These are phyloP conservation scores for Teleogryllus oceanicus DNA, from an alignment of 2,888 invertebrate species.

Conservation along the genomic window DNA sequence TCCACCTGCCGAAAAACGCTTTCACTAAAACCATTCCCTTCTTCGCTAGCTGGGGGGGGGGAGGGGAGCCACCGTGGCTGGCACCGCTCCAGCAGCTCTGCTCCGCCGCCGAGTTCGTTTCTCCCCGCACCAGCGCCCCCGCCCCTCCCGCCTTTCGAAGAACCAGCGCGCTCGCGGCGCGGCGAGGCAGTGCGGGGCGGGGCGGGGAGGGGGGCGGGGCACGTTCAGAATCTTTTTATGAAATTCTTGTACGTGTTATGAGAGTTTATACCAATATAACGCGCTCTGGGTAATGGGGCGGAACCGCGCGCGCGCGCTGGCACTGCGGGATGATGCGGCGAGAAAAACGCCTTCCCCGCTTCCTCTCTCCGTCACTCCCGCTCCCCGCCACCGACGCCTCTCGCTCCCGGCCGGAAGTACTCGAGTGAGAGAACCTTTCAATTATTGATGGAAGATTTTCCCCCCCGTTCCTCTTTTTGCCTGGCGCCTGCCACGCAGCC, in stretches of 20 bases:
- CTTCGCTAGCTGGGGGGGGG: no score
- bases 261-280: constrained; percentile 32
- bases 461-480: not conserved
- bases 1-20: no score
- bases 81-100: no score
- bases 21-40: no score
- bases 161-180: not conserved
- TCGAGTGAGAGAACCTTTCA: constrained; percentile 10
- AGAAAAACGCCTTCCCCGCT: no score
- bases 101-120: no score
- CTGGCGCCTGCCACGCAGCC: not conserved
- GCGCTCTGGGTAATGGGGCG: constrained; percentile 18
- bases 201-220: not conserved
- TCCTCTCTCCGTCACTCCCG: no score
- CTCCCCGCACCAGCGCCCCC: no score
- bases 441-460: not conserved
- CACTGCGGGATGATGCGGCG: no score
- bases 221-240: constrained; percentile 31
- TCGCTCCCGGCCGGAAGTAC: not conserved
- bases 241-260: constrained; percentile 34
- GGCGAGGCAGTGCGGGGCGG: not conserved
- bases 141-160: not conserved
- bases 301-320: not conserved
- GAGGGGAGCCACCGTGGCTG: no score
- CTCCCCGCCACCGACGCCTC: not conserved